phyloP scores from a whole-genome alignment of 2,113 vertebrate species.

The Sylvicapra grimmia region DNA sequence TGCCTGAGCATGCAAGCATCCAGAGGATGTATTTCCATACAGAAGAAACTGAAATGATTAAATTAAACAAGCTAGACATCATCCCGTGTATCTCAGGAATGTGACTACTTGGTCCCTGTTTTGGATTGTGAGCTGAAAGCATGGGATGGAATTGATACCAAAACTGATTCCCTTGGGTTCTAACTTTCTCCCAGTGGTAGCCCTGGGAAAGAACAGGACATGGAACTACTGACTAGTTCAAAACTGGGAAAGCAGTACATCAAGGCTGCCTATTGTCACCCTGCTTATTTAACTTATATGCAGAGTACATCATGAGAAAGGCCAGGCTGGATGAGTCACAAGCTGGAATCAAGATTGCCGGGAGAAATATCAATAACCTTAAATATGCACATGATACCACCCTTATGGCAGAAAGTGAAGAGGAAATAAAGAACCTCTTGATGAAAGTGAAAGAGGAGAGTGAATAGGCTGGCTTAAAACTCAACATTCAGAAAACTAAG shows the following conservation, averaged over 20 bases:
- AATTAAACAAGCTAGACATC: background rate
- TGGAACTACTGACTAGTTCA: background rate
- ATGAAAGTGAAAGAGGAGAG: background rate
- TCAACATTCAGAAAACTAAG: background rate
- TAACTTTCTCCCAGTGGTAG: background rate
- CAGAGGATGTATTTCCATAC: accelerated
- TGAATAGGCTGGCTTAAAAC: background rate
- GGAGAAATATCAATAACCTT: background rate
- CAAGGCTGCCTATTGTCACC: background rate
- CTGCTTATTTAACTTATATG: background rate
- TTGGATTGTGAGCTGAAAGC: background rate
- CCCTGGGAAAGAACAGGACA: background rate
- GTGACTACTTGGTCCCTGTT: background rate
- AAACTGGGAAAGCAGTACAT: background rate
- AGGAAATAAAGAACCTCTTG: background rate
- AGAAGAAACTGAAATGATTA: background rate
- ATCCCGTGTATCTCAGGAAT: accelerated
- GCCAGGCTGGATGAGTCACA: background rate
- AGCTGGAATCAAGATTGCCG: background rate
- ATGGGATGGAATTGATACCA: accelerated
- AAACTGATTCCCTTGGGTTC: background rate
- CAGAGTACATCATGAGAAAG: background rate
- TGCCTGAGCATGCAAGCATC: accelerated
- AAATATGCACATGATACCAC: background rate
- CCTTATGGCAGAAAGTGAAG: background rate